Base-by-base conservation (phyloP, 2,113 vertebrate species). In the Sisor rabdophorus region DNA sequence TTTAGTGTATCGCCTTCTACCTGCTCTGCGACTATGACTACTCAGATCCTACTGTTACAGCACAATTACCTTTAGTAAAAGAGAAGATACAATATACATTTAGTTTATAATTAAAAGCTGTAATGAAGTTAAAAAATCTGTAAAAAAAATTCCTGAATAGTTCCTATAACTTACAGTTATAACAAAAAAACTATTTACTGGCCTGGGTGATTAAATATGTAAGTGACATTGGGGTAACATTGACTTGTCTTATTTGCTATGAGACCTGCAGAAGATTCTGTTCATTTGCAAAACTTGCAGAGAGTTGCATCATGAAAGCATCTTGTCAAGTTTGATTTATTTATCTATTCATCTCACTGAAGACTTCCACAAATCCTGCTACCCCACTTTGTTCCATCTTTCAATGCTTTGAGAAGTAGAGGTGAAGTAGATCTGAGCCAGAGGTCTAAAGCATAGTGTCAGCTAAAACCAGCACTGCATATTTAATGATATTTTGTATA, bases 271-370 rank as follows among this genome's bases (percentile, higher is more conserved):
- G 60, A 36, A 50, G 53, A 60, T 72, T 40, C 53, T 58, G 53
- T 58, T 68, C 64, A 71, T 52, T 69, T 65, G 44, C 15, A 71
- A 75, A 48, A 36, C 71, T 84, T 84, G 20, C 83, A 71, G 48
- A 44, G 65, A 32, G 55, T 84, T 84, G 71, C 83, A 84, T 84
- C 83, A 84, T 74, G 28, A 80, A 69, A 54, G 40, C 58, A 72
- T 26, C 40, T 72, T 72, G 60, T 73, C 72, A 75, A 64, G 55
- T 54, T 59, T 79, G 67, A 76, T 82, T 82, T 55, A 71, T 75
- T 75, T 63, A 71, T 73, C 72, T 54, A 70, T 53, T 77, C 75
- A 78, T 77, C 75, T 81, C n/a, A 60, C 17, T 71, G 67, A 80
- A 80, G 50, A 16, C 56, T 52, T 63, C 60, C 67, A 64, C 56